A percentile compares a stretch with the other conserved stretches of the same genome.
These are phyloP conservation scores for Poecile atricapillus DNA, from an alignment of 2,113 vertebrate genomes.

Conservation along the genomic window DNA sequence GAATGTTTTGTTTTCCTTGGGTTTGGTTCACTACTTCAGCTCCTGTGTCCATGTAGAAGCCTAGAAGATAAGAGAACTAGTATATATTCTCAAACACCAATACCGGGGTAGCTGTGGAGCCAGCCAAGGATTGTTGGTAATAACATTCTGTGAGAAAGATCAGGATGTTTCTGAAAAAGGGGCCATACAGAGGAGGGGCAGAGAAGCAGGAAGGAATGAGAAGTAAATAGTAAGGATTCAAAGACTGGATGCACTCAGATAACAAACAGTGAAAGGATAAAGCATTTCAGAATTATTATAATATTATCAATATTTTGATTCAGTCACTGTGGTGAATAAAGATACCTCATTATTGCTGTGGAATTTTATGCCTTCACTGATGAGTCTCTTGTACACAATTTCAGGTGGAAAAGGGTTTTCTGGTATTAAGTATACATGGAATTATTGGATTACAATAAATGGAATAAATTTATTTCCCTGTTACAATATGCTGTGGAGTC, in stretches of 20 bases:
- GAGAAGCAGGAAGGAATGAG: not conserved
- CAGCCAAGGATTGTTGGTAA: not conserved
- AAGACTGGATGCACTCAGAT: not conserved
- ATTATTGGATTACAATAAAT: not conserved
- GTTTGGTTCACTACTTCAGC: not conserved
- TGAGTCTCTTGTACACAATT: not conserved
- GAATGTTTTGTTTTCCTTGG: not conserved
- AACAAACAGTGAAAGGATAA: not conserved
- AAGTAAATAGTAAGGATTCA: not conserved
- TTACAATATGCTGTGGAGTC: not conserved
- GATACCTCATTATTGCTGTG: not conserved
- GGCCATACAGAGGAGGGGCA: not conserved
- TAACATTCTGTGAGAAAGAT: not conserved
- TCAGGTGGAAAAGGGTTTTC: not conserved
- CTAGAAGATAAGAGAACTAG: not conserved
- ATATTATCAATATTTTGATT: not conserved
- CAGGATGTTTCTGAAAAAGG: not conserved
- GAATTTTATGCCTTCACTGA: not conserved
- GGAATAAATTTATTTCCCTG: not conserved
- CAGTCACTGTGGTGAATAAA: not conserved
- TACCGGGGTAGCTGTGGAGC: not conserved
- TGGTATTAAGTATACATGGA: not conserved
- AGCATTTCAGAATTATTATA: not conserved
- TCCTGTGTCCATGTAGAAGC: not conserved
- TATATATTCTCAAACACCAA: accelerated